A percentile compares a stretch with the other conserved stretches of the same genome.
phyloP scores from a whole-genome alignment of 2,797 vertebrate genomes.

The Spinus pinus region DNA sequence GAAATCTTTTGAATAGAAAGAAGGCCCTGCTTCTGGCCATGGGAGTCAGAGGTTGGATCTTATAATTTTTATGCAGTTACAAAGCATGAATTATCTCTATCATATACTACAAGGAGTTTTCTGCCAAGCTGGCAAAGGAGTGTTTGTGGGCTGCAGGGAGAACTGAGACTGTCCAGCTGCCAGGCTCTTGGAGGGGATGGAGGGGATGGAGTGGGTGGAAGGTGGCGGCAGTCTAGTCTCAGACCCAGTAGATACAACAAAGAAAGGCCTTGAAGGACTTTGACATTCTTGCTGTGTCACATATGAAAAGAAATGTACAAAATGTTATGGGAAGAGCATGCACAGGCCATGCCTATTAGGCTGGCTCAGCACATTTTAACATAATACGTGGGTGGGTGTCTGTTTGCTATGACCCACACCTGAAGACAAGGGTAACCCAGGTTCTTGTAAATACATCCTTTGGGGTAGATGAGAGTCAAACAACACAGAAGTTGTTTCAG shows the following conservation, averaged over 20 bases:
- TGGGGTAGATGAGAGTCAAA: background rate
- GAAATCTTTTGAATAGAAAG: no score
- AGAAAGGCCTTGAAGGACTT: background rate
- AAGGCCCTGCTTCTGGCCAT: no score
- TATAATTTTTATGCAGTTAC: no score
- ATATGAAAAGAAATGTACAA: fast-evolving
- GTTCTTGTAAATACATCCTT: background rate
- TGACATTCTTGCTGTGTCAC: background rate
- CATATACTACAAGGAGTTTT: background rate
- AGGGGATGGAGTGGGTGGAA: fast-evolving
- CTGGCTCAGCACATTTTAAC: background rate
- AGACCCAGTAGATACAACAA: background rate
- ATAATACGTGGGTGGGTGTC: fast-evolving
- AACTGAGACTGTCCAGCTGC: background rate
- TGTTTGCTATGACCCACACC: background rate
- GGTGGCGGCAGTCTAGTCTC: background rate
- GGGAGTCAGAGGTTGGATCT: no score
- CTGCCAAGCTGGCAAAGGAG: background rate
- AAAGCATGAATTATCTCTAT: no score
- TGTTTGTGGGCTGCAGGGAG: fast-evolving
- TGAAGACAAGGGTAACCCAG: background rate
- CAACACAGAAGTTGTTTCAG: fast-evolving
- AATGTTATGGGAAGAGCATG: background rate
- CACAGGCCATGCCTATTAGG: background rate
- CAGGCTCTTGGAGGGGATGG: fast-evolving